Conservation (phyloP, 2,888 invertebrate genomes). For the Pharmacophagus antenor region DNA sequence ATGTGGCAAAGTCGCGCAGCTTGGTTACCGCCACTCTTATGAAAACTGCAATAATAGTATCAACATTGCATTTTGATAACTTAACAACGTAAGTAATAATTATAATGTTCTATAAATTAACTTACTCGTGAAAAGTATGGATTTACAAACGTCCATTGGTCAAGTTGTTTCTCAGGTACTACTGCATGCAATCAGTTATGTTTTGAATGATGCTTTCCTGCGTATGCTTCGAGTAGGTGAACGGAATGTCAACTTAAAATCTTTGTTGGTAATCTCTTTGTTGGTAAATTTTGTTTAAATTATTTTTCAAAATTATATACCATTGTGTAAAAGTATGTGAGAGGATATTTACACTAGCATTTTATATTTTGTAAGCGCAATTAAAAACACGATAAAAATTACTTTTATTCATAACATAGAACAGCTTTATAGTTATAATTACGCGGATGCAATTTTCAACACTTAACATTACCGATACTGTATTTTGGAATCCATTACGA, state of each 20-base stretch:
- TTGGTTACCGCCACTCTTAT: constrained; percentile 27
- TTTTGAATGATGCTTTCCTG: constrained; percentile 22
- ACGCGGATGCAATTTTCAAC: no score
- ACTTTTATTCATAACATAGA: no score
- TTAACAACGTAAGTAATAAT: constrained; percentile 8
- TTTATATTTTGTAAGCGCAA: no score
- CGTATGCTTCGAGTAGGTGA: constrained; percentile 10
- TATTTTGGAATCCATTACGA: no score
- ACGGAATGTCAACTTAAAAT: constrained; percentile 13
- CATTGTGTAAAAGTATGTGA: not conserved
- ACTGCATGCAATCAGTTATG: not conserved
- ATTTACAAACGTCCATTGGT: constrained; percentile 31
- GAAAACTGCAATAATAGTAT: constrained; percentile 37
- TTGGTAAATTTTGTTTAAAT: not conserved
- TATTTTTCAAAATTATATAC: no score
- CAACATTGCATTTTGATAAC: not conserved
- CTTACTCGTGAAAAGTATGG: constrained; percentile 26
- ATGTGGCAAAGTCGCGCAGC: constrained; percentile 53
- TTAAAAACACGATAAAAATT: no score
- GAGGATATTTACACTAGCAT: no score
- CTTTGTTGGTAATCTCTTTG: not conserved
- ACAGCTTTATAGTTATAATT: no score
- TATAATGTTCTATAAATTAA: not conserved
- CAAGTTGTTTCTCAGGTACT: not conserved
- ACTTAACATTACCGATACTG: no score